A percentile compares a stretch with the other conserved stretches of the same genome.
phyloP scores from a whole-genome alignment of 2,888 invertebrate species.

The Dasypolia templi region DNA sequence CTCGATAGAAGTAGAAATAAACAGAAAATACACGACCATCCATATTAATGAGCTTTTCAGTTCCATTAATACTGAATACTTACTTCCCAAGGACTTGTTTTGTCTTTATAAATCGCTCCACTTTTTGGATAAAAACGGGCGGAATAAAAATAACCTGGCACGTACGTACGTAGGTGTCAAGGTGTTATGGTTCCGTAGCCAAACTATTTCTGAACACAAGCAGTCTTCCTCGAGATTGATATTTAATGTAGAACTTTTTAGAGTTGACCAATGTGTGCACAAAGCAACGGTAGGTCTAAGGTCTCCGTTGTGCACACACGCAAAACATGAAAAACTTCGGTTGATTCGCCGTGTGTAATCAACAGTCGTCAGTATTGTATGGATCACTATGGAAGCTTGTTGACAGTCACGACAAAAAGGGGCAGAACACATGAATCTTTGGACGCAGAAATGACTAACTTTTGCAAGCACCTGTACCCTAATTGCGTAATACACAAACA shows the following conservation, averaged over 20 bases:
- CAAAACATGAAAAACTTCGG: too few relatives aligned
- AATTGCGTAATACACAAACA: too few relatives aligned
- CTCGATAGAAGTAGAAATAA: background rate
- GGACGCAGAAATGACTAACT: too few relatives aligned
- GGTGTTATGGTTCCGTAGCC: background rate
- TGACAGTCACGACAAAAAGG: too few relatives aligned
- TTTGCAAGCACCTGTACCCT: too few relatives aligned
- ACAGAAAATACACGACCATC: background rate
- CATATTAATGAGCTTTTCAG: slow-evolving; percentile 29
- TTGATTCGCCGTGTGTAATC: too few relatives aligned
- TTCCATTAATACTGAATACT: slow-evolving; percentile 3
- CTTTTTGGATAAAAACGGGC: background rate
- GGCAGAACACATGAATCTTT: too few relatives aligned
- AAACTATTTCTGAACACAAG: background rate
- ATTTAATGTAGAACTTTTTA: background rate
- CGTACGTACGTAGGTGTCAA: background rate
- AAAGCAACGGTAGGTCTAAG: background rate
- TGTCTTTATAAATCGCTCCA: slow-evolving; percentile 14
- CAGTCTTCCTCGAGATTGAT: background rate
- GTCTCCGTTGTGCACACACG: too few relatives aligned
- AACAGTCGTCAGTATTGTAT: too few relatives aligned
- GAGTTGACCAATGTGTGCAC: background rate
- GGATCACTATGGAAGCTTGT: too few relatives aligned
- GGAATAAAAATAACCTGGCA: background rate
- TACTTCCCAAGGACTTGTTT: background rate